Percentiles rank a stretch among this genome's conserved stretches.
phyloP scores from a whole-genome alignment of 2,888 invertebrate species.

The Latrodectus hesperus region DNA sequence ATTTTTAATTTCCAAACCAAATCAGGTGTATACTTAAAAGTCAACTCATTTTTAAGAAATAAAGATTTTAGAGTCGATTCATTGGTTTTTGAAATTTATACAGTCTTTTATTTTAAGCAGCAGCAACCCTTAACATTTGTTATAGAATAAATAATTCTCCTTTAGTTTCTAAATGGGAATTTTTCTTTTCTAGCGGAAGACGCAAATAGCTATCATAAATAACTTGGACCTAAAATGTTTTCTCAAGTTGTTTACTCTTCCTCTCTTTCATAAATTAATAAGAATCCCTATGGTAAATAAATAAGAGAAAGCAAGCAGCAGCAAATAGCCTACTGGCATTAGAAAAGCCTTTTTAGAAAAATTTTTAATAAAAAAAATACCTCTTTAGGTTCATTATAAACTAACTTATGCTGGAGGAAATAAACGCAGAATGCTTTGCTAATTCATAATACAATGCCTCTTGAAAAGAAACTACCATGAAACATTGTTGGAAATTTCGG shows the following conservation, averaged over 20 bases:
- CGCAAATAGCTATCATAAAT: background rate
- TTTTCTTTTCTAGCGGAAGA: background rate
- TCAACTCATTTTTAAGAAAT: too few relatives aligned
- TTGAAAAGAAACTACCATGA: conserved; percentile 1
- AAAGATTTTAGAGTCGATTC: too few relatives aligned
- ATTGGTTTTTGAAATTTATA: too few relatives aligned
- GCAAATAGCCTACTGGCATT: background rate
- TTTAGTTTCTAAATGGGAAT: too few relatives aligned
- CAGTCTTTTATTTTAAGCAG: too few relatives aligned
- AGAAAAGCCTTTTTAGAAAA: background rate
- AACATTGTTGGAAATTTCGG: background rate
- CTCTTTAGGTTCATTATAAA: conserved; percentile 27
- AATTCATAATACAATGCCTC: conserved; percentile 29
- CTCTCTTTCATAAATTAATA: background rate
- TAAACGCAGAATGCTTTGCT: conserved; percentile 26
- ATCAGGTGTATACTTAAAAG: too few relatives aligned
- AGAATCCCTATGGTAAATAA: background rate
- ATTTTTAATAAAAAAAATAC: background rate
- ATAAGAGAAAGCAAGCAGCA: background rate
- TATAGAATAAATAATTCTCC: too few relatives aligned
- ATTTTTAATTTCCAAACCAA: too few relatives aligned
- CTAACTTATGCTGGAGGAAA: background rate
- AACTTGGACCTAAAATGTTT: background rate
- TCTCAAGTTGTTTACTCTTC: background rate
- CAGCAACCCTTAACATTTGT: too few relatives aligned